These are phyloP conservation scores for Falco columbarius DNA, from an alignment of 2,797 vertebrate species.

Conservation along the genomic window DNA sequence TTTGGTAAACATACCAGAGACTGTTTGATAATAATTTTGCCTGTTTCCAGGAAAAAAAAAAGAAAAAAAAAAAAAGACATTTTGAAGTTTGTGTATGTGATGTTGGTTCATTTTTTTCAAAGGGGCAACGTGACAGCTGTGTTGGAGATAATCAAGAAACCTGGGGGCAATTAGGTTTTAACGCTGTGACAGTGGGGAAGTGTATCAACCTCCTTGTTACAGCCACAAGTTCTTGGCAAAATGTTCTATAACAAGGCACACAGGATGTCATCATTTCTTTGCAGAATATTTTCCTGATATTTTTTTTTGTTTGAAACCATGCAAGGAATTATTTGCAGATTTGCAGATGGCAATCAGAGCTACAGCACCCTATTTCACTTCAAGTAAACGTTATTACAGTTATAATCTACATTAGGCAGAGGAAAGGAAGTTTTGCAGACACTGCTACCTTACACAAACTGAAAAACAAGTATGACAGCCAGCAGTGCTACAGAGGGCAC, in stretches of 20 bases:
- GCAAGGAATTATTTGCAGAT: not conserved
- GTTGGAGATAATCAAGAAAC: constrained; percentile 56
- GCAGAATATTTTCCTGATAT: not conserved
- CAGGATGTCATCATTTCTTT: not conserved
- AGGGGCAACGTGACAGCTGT: constrained; percentile 32
- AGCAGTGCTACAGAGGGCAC: not conserved
- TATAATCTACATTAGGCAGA: not conserved
- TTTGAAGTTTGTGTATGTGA: not conserved
- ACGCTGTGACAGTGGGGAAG: constrained; percentile 31
- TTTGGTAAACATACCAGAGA: not conserved
- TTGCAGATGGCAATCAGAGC: not conserved
- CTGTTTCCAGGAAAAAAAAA: not conserved
- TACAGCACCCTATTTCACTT: not conserved
- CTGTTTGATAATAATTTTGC: not conserved
- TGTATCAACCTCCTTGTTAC: not conserved
- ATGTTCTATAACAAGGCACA: not conserved
- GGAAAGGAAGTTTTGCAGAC: not conserved
- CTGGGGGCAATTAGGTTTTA: constrained; percentile 44
- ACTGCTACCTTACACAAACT: not conserved
- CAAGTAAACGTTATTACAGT: not conserved
- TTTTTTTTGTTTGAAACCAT: not conserved
- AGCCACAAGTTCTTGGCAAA: not conserved
- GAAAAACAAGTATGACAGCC: not conserved
- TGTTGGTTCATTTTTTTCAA: constrained; percentile 44
- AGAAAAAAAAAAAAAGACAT: not conserved